These are phyloP conservation scores for Ectemnius continuus DNA, from an alignment of 2,888 invertebrate genomes.

Conservation along the genomic window DNA sequence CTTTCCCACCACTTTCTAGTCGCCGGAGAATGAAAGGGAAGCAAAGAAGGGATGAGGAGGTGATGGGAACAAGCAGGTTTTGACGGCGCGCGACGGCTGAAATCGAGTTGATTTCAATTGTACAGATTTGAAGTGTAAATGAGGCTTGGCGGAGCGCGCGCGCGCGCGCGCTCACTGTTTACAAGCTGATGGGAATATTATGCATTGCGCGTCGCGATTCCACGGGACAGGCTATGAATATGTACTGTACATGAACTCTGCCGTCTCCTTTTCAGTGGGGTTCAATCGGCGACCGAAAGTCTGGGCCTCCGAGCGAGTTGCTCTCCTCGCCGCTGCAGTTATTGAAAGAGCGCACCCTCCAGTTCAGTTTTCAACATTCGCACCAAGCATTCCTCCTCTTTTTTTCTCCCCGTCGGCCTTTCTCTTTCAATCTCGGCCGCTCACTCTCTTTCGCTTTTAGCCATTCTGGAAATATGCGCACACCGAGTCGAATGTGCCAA, in stretches of 20 bases:
- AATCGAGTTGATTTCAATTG: constrained; percentile 30
- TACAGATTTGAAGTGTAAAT: constrained; percentile 32
- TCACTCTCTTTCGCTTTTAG: too few relatives aligned
- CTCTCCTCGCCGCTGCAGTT: constrained; percentile 17
- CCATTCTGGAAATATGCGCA: too few relatives aligned
- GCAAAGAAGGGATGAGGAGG: too few relatives aligned
- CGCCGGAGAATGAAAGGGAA: too few relatives aligned
- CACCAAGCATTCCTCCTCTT: constrained; percentile 12
- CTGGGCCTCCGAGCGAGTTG: not conserved
- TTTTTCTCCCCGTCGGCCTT: too few relatives aligned
- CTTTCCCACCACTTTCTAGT: too few relatives aligned
- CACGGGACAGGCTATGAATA: constrained; percentile 52
- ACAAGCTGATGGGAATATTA: constrained; percentile 39
- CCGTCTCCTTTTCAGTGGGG: constrained; percentile 7
- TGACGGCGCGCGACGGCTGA: too few relatives aligned
- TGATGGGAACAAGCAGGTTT: too few relatives aligned
- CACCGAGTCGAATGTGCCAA: too few relatives aligned
- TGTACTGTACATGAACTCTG: constrained; percentile 29
- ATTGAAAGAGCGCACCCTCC: constrained; percentile 33
- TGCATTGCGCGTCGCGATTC: constrained; percentile 47
- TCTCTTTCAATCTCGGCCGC: too few relatives aligned
- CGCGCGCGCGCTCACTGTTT: constrained; percentile 13
- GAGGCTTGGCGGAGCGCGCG: too few relatives aligned
- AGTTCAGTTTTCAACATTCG: constrained; percentile 28
- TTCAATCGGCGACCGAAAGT: constrained; percentile 42